These are phyloP conservation scores for Drosophila neonasuta DNA, from an alignment of 2,888 invertebrate genomes.

Conservation along the genomic window DNA sequence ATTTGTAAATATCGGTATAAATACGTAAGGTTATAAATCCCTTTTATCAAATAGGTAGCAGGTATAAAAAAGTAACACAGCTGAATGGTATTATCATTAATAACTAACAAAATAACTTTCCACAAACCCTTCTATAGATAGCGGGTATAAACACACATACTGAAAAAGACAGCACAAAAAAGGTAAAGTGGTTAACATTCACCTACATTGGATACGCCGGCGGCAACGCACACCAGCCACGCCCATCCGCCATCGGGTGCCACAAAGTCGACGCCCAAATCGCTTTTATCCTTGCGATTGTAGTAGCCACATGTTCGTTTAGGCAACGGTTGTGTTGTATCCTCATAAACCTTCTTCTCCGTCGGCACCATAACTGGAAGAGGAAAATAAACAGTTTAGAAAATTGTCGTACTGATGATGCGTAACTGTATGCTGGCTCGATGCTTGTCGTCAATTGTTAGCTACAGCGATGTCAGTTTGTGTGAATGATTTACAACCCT, in stretches of 20 bases:
- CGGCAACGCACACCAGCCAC: constrained; percentile 88
- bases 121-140: no score
- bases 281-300: constrained; percentile 76
- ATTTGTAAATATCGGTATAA: no score
- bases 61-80: no score
- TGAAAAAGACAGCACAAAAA: not conserved
- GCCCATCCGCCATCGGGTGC: constrained; percentile 90
- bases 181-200: not conserved
- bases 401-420: no score
- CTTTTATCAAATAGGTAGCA: no score
- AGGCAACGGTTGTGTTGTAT: constrained; percentile 72
- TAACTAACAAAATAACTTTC: no score
- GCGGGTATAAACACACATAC: no score
- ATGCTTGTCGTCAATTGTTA: not conserved
- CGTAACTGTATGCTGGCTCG: no score
- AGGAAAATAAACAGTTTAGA: not conserved
- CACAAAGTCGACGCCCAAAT: constrained; percentile 84
- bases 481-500: constrained; percentile 47
- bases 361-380: constrained; percentile 13
- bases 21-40: no score
- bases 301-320: constrained; percentile 47
- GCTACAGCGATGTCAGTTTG: constrained; percentile 4
- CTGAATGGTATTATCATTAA: no score
- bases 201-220: constrained; percentile 89
- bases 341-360: constrained; percentile 67